A percentile compares a stretch with the other conserved stretches of the same genome.
These are phyloP conservation scores for Drosophila pectinifera DNA, from an alignment of 1,140 invertebrate species.

Conservation along the genomic window DNA sequence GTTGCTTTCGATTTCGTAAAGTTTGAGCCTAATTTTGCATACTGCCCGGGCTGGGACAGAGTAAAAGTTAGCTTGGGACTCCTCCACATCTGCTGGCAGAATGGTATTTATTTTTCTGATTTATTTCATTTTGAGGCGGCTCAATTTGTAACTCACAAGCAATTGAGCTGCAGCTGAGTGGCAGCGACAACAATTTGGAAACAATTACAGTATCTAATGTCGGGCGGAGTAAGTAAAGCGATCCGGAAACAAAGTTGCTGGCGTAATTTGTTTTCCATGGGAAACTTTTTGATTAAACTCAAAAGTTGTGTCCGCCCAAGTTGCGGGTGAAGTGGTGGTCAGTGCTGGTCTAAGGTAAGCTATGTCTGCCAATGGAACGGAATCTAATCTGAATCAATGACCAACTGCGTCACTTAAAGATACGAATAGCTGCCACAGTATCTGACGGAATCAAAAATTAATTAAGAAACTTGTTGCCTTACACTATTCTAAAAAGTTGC, in stretches of 20 bases:
- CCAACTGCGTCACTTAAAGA: slow-evolving; percentile 38
- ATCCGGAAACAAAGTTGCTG: slow-evolving; percentile 23
- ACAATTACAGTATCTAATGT: slow-evolving; percentile 38
- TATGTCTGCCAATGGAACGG: background rate
- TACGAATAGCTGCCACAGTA: slow-evolving; percentile 22
- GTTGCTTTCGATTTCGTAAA: slow-evolving; percentile 32
- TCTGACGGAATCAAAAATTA: slow-evolving; percentile 44
- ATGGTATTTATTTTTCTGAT: slow-evolving; percentile 54
- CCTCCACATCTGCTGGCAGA: too few species aligned
- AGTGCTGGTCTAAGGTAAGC: slow-evolving; percentile 7
- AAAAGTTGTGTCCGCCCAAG: slow-evolving; percentile 34
- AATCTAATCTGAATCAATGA: slow-evolving; percentile 60
- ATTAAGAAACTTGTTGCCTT: slow-evolving; percentile 52
- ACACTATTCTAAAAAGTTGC: background rate
- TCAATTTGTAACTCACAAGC: too few species aligned
- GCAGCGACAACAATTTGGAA: slow-evolving; percentile 6
- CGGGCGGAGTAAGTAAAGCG: background rate
- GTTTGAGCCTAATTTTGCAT: slow-evolving; percentile 51
- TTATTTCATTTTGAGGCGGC: slow-evolving; percentile 49
- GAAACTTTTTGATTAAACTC: slow-evolving; percentile 70
- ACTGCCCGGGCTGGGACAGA: background rate
- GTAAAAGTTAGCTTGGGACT: slow-evolving; percentile 32
- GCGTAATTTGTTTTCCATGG: slow-evolving; percentile 36
- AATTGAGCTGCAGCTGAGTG: slow-evolving; percentile 1
- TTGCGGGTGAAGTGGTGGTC: slow-evolving; percentile 25